Percentiles rank a stretch among this genome's conserved stretches.
These are phyloP conservation scores for Onychomys leucogaster DNA, from an alignment of 2,797 vertebrate species.

Conservation along the genomic window DNA sequence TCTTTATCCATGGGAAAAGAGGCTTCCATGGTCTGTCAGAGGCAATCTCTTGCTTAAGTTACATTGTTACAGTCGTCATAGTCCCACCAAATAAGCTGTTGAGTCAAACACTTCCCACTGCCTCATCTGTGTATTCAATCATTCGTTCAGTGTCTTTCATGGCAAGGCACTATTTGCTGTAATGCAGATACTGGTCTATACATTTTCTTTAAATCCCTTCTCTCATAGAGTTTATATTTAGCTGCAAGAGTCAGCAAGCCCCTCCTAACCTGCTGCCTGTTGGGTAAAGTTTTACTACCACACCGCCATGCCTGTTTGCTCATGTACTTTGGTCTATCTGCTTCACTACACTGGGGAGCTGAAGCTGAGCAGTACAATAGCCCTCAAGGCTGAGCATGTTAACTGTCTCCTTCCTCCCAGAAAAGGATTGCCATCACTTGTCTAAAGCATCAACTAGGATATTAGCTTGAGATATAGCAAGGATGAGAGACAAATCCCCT, in stretches of 20 bases:
- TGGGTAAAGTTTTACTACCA: conserved; percentile 47
- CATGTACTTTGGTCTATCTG: not conserved
- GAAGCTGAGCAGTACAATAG: not conserved
- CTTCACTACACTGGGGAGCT: not conserved
- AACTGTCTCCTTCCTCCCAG: not conserved
- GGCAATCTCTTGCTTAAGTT: not conserved
- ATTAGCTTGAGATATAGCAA: not conserved
- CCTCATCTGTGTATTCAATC: not conserved
- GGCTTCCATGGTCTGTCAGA: not conserved
- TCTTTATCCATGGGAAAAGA: not conserved
- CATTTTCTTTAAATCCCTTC: not conserved
- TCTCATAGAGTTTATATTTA: not conserved
- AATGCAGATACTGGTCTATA: not conserved
- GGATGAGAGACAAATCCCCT: not conserved
- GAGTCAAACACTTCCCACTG: not conserved
- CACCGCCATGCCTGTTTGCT: not conserved
- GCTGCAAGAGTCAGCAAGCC: not conserved
- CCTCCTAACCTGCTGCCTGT: not conserved
- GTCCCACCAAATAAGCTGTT: not conserved
- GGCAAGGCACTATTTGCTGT: not conserved
- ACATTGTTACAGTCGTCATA: not conserved
- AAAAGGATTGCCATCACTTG: not conserved
- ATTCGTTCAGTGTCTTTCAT: not conserved
- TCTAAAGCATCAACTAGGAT: not conserved
- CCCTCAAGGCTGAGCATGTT: not conserved